Base-by-base conservation (phyloP, 2,113 vertebrate genomes). In the Ailurus styani region DNA sequence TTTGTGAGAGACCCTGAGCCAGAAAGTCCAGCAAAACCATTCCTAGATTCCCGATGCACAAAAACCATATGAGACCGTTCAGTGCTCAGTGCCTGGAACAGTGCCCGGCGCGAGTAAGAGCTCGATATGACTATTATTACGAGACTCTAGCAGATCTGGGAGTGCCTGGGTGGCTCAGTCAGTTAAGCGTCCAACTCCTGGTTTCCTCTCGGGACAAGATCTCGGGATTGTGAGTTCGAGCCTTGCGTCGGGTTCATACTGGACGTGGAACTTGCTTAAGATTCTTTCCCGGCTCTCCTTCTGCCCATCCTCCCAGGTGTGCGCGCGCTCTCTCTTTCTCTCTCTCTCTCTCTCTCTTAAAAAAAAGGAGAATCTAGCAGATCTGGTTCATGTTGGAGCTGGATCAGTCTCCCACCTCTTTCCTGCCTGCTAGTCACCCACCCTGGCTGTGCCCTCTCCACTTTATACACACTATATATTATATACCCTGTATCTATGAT, bases 111-210 rank as follows among this genome's bases (percentile, higher is more conserved):
- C 40, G 92, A 42, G 64, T 40, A 57, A 40, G 20, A 2, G 45
- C 75, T 91, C 83, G 3, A 15, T 7, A 34, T 73, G 45, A 37
- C 47, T 17, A 23, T 84, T 62, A 42, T 11, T 45, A 66, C 57
- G n/a, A 90, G 87, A 81, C 13, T 42, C 73, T 34, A 94, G 40
- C 64, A 55, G 66, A 37, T n/a, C 66, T 68, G 66, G 66, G 34
- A 34, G n/a, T 20, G 4, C 34, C 66, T 21, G 66, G 34, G 66
- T 68, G 34, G 66, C 66, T 68, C 66, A n/a, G 34, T 37, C 34
- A 37, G 34, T 68, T 37, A 37, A n/a, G n/a, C 4, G 1, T 68
- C 66, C 66, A 68, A 68, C 34, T 68, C 66, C 37, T 68, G 66
- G 66, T 68, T 37, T n/a, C 66, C 17, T 68, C 66, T 68, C 4